phyloP scores from a whole-genome alignment of 2,888 invertebrate genomes.

The Polia nebulosa region DNA sequence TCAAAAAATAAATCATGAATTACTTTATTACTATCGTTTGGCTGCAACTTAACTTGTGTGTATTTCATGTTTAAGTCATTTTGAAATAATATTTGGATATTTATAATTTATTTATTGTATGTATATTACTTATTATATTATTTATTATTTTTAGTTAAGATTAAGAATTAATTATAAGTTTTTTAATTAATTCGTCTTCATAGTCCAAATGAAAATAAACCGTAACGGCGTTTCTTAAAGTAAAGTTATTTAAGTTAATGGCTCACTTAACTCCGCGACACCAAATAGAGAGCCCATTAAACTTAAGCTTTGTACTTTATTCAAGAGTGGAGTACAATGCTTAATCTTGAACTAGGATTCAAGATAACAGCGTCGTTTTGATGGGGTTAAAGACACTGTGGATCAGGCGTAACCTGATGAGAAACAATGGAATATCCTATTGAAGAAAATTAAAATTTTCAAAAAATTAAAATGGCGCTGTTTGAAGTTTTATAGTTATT shows the following conservation, averaged over 20 bases:
- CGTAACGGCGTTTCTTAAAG: slow-evolving; percentile 31
- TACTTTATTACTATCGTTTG: too few relatives aligned
- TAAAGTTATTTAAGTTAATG: slow-evolving; percentile 48
- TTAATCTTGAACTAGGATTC: slow-evolving; percentile 14
- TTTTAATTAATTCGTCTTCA: slow-evolving; percentile 12
- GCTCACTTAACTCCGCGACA: slow-evolving; percentile 34
- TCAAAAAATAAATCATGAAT: too few relatives aligned
- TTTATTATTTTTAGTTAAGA: not conserved
- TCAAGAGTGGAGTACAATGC: slow-evolving; percentile 20
- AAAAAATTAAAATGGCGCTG: too few relatives aligned
- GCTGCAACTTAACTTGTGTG: too few relatives aligned
- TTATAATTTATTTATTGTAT: too few relatives aligned
- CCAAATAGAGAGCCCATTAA: slow-evolving; percentile 24
- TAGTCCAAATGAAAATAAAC: slow-evolving; percentile 31
- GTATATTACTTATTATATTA: too few relatives aligned
- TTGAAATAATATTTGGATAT: too few relatives aligned
- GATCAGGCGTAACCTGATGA: slow-evolving; percentile 1
- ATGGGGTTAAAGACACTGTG: slow-evolving; percentile 5
- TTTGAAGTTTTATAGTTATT: too few relatives aligned
- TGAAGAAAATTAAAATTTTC: too few relatives aligned
- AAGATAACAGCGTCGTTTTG: slow-evolving; percentile 23
- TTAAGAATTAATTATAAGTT: not conserved
- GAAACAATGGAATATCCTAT: not conserved
- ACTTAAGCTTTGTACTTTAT: slow-evolving; percentile 23
- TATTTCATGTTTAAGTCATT: too few relatives aligned